Percentiles rank a stretch among this genome's conserved stretches.
Conservation (phyloP, 2,888 invertebrate genomes). For the Bombylius discolor region DNA sequence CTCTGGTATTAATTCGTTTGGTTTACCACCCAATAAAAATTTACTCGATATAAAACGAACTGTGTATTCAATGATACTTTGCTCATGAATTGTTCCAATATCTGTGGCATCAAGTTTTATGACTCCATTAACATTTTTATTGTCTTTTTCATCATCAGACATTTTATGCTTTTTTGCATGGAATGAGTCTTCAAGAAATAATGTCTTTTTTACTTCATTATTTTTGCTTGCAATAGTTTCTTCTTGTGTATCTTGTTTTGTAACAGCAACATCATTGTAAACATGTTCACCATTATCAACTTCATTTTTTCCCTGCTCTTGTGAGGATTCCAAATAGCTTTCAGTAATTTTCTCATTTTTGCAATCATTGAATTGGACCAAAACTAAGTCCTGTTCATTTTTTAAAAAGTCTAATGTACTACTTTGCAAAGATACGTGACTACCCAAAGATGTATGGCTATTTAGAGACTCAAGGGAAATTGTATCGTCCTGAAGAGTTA, state of each 20-base stretch:
- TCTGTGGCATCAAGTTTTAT: conserved; percentile 13
- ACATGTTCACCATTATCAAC: too few relatives aligned
- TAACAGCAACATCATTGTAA: conserved; percentile 4
- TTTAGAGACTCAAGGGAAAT: conserved; percentile 31
- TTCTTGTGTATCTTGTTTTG: conserved; percentile 10
- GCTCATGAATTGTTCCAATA: conserved; percentile 33
- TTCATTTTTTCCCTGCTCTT: background rate
- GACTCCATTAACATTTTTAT: background rate
- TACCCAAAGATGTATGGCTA: conserved; percentile 24
- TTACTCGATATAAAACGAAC: conserved; percentile 30
- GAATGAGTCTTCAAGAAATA: too few relatives aligned
- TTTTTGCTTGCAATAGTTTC: background rate
- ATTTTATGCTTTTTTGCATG: too few relatives aligned
- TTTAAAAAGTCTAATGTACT: conserved; percentile 12
- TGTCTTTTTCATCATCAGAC: too few relatives aligned
- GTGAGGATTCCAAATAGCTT: background rate
- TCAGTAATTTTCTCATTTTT: conserved; percentile 4
- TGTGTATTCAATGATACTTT: conserved; percentile 31
- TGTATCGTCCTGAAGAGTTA: conserved; percentile 21
- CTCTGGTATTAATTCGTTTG: conserved; percentile 54
- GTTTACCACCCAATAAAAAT: conserved; percentile 30
- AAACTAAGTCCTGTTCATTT: conserved; percentile 18
- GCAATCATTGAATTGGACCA: conserved; percentile 9
- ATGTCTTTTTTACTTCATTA: too few relatives aligned
- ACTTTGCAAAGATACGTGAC: conserved; percentile 16